Evolutionary conservation across 2,797 vertebrate genomes (phyloP).

Genomic region (Stomatorhinus walkeri): DNA sequence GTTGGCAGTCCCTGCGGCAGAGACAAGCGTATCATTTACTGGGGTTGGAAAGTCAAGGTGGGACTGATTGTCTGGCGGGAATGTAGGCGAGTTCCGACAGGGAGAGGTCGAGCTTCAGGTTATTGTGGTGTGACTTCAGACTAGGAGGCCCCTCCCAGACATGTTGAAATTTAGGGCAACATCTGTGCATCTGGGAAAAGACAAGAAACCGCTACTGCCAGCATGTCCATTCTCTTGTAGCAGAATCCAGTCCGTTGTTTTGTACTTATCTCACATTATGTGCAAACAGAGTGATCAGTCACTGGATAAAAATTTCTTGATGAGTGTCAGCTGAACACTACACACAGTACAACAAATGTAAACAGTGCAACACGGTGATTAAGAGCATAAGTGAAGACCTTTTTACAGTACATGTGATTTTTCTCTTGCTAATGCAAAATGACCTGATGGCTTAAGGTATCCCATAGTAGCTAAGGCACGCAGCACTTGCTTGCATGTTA

Average conservation of each 20-base stretch:
- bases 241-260: neutral
- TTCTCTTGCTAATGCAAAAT: neutral
- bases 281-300: neutral
- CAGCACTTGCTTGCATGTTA: neutral
- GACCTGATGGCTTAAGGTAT: neutral
- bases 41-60: neutral
- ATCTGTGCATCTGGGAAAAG: neutral
- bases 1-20: neutral
- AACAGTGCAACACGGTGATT: neutral
- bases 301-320: neutral
- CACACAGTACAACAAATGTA: neutral
- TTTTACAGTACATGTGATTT: neutral
- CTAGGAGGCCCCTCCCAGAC: slow-evolving; percentile 8
- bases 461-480: neutral
- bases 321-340: neutral
- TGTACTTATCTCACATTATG: neutral
- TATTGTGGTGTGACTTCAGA: neutral
- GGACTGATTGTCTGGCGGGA: neutral
- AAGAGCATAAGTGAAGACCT: neutral
- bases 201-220: neutral
- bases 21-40: slow-evolving; percentile 5
- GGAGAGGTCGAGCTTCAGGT: slow-evolving; percentile 7
- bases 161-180: slow-evolving; percentile 1
- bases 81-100: neutral
- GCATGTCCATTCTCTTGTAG: neutral